Conservation (phyloP, 2,797 vertebrate genomes). For the Gadopsis bispinosus region DNA sequence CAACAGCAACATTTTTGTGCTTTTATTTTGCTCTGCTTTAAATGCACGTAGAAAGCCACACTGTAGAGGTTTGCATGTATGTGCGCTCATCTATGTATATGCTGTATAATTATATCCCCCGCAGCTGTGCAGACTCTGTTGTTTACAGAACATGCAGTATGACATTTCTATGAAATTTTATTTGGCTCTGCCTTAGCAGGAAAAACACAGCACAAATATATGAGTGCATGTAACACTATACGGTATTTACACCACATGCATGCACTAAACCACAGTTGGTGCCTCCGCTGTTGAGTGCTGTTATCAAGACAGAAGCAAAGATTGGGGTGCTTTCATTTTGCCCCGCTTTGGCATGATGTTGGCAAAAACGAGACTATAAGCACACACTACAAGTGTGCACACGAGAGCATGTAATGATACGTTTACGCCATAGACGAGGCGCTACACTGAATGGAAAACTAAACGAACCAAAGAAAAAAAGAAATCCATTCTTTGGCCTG, state of each 20-base stretch:
- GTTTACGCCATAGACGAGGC: neutral
- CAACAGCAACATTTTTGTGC: neutral
- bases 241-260: neutral
- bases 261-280: neutral
- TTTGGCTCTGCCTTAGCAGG: neutral
- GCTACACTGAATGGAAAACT: neutral
- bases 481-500: neutral
- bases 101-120: constrained; percentile 26
- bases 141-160: neutral
- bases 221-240: neutral
- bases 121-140: neutral
- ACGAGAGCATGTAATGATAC: neutral
- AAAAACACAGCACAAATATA: constrained; percentile 1
- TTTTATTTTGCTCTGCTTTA: constrained; percentile 16
- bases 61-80: constrained; percentile 10
- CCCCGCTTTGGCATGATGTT: neutral
- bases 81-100: neutral
- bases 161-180: neutral
- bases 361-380: neutral
- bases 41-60: constrained; percentile 5
- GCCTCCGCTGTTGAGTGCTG: neutral
- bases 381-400: neutral
- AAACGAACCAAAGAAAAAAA: too few relatives aligned
- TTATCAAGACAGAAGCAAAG: neutral
- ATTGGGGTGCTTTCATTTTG: constrained; percentile 5